A percentile compares a stretch with the other conserved stretches of the same genome.
These are phyloP conservation scores for Bacillus rossius DNA, from an alignment of 1,140 invertebrate genomes.

Conservation along the genomic window DNA sequence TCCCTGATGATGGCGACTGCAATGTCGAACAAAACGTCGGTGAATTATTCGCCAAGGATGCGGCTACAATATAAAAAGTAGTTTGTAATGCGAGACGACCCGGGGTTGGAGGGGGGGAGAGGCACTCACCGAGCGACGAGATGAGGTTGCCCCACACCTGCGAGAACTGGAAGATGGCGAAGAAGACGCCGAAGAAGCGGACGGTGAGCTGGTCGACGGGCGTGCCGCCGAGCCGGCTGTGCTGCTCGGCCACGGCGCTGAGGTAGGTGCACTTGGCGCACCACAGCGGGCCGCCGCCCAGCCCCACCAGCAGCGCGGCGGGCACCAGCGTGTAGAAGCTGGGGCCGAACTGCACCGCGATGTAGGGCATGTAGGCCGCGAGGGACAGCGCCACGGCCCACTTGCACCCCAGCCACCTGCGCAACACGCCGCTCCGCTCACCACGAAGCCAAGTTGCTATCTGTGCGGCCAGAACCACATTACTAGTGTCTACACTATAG, in stretches of 20 bases:
- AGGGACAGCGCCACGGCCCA: conserved; percentile 82
- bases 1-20: too few relatives aligned
- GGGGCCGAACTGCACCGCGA: conserved; percentile 81
- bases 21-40: too few relatives aligned
- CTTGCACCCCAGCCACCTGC: conserved; percentile 75
- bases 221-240: conserved; percentile 58
- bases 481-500: too few relatives aligned
- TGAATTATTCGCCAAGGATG: too few relatives aligned
- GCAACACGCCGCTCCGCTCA: conserved; percentile 19
- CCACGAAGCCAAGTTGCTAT: too few relatives aligned
- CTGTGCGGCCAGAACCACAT: too few relatives aligned
- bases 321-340: conserved; percentile 79
- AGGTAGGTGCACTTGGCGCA: conserved; percentile 87
- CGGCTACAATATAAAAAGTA: too few relatives aligned
- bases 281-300: conserved; percentile 86
- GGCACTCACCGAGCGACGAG: conserved; percentile 65
- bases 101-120: too few relatives aligned
- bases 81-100: too few relatives aligned
- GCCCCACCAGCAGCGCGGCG: conserved; percentile 73
- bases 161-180: conserved; percentile 90
- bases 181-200: conserved; percentile 86
- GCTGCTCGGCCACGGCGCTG: conserved; percentile 69
- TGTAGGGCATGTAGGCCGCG: conserved; percentile 81
- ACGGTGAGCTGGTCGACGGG: conserved; percentile 66
- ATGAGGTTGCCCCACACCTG: conserved; percentile 92